phyloP scores from a whole-genome alignment of 1,140 invertebrate genomes.

The Leptestheria dahalacensis region DNA sequence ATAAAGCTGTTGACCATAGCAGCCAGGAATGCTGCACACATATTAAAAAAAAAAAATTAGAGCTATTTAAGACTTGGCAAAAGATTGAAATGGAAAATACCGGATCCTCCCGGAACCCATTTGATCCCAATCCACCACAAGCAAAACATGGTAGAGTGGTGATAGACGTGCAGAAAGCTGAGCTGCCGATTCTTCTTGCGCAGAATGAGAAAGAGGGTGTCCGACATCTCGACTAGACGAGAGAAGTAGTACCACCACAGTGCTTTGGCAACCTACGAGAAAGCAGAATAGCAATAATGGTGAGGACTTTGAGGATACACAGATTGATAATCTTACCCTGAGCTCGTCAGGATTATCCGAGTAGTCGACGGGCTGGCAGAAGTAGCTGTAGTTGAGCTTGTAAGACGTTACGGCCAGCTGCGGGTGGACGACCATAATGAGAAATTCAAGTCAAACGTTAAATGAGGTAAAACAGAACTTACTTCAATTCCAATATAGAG shows the following conservation, averaged over 20 bases:
- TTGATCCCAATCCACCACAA: slow-evolving; percentile 93
- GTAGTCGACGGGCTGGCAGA: slow-evolving; percentile 74
- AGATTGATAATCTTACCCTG: slow-evolving; percentile 46
- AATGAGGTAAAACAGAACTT: slow-evolving; percentile 18
- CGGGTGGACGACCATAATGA: no score
- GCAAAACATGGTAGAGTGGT: slow-evolving; percentile 81
- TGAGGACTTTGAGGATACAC: neutral
- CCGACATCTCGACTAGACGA: slow-evolving; percentile 82
- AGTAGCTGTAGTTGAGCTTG: slow-evolving; percentile 66
- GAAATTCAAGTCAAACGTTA: slow-evolving; percentile 16
- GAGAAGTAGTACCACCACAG: slow-evolving; percentile 97
- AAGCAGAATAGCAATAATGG: slow-evolving; percentile 6
- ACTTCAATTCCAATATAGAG: slow-evolving; percentile 67
- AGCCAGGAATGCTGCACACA: slow-evolving; percentile 57
- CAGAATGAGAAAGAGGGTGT: slow-evolving; percentile 81
- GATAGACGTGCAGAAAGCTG: slow-evolving; percentile 79
- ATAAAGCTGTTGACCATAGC: slow-evolving; percentile 81
- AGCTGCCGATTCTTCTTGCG: slow-evolving; percentile 75
- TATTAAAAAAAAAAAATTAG: neutral
- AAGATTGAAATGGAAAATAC: slow-evolving; percentile 35
- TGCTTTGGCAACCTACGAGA: slow-evolving; percentile 62
- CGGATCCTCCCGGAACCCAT: slow-evolving; percentile 87
- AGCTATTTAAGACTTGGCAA: neutral
- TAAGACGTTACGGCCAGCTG: slow-evolving; percentile 57
- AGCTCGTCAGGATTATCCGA: slow-evolving; percentile 66